These are phyloP conservation scores for Lathronympha strigana DNA, from an alignment of 2,888 invertebrate species.

Conservation along the genomic window DNA sequence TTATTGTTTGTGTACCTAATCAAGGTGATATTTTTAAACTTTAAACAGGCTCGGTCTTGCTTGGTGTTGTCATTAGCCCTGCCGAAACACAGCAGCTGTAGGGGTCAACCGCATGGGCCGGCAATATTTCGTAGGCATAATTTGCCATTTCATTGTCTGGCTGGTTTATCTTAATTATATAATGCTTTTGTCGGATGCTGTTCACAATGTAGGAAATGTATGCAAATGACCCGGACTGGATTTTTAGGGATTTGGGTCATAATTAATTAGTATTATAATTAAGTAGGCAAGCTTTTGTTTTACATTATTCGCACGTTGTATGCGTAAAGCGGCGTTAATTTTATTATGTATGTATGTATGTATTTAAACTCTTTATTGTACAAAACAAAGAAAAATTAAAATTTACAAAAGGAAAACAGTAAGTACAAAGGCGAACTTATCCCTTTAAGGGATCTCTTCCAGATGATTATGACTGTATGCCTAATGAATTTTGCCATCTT, in stretches of 20 bases:
- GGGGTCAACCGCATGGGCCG: conserved; percentile 44
- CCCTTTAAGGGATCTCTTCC: too few relatives aligned
- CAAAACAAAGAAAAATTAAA: too few relatives aligned
- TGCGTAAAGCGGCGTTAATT: background rate
- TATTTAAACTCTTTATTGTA: too few relatives aligned
- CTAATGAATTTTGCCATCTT: too few relatives aligned
- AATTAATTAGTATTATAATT: conserved; percentile 3
- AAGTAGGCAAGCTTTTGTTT: background rate
- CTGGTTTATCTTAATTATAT: conserved; percentile 73
- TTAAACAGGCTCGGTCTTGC: background rate
- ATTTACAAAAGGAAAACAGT: too few relatives aligned
- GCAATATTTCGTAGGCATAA: conserved; percentile 54
- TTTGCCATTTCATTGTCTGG: conserved; percentile 55
- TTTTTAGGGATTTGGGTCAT: conserved; percentile 14
- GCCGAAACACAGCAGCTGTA: conserved; percentile 9
- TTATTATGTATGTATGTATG: background rate
- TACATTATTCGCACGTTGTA: background rate
- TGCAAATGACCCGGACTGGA: conserved; percentile 15
- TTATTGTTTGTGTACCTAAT: too few relatives aligned
- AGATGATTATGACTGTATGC: too few relatives aligned
- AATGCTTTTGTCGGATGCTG: conserved; percentile 55
- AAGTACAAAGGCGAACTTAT: too few relatives aligned
- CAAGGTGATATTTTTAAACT: background rate
- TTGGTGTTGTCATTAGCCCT: conserved; percentile 51
- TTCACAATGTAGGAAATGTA: conserved; percentile 17